phyloP scores from a whole-genome alignment of 2,888 invertebrate species.

The Tenodera sinensis region DNA sequence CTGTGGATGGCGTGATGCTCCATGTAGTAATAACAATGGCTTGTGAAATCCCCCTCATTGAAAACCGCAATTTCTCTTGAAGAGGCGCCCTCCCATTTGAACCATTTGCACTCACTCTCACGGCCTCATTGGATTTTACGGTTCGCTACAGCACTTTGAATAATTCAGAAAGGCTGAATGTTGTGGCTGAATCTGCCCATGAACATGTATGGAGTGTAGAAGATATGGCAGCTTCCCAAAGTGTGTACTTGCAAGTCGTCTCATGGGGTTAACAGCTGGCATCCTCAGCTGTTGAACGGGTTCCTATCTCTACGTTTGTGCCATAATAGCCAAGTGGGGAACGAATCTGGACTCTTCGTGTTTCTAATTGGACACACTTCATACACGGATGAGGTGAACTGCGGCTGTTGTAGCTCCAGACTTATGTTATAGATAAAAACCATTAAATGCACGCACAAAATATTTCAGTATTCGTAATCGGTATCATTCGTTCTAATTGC shows the following conservation, averaged over 20 bases:
- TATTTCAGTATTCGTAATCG: too few species aligned
- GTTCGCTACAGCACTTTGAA: not conserved
- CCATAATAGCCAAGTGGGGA: not conserved
- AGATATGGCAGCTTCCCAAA: not conserved
- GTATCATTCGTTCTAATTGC: too few species aligned
- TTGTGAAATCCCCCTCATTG: not conserved
- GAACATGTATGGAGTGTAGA: not conserved
- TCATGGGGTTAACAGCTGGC: not conserved
- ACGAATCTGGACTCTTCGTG: not conserved
- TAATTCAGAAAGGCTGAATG: not conserved
- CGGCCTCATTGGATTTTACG: constrained; percentile 9
- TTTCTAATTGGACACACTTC: not conserved
- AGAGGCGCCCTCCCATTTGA: not conserved
- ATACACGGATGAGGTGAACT: not conserved
- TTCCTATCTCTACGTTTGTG: not conserved
- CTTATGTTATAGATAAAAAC: too few species aligned
- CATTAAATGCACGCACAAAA: too few species aligned
- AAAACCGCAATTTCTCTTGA: not conserved
- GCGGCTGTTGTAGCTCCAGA: not conserved
- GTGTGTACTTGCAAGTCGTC: not conserved
- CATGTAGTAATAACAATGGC: not conserved
- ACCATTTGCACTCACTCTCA: constrained; percentile 5
- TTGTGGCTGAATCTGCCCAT: not conserved
- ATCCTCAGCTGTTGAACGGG: not conserved
- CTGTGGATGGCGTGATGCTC: not conserved